These are phyloP conservation scores for Yponomeuta plumbellus DNA, from an alignment of 2,888 invertebrate species.

Conservation along the genomic window DNA sequence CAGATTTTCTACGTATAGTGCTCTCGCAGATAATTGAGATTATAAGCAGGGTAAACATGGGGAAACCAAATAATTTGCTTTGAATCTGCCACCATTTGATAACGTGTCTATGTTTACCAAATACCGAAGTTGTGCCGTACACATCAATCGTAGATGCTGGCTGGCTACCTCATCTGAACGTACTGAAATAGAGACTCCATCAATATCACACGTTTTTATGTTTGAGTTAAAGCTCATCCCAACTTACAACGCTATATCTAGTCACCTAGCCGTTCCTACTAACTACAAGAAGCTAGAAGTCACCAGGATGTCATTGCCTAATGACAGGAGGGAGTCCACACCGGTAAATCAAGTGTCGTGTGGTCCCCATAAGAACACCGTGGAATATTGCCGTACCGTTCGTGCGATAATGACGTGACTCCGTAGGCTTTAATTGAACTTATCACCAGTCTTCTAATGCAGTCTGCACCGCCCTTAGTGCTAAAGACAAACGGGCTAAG, in stretches of 20 bases:
- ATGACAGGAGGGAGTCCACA: neutral
- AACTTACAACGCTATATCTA: neutral
- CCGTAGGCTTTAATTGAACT: constrained; percentile 72
- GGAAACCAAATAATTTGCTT: too few species aligned
- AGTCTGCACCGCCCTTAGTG: constrained; percentile 16
- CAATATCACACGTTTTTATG: neutral
- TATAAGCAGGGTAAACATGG: too few species aligned
- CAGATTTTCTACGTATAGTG: too few species aligned
- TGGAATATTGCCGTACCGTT: constrained; percentile 66
- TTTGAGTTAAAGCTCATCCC: neutral
- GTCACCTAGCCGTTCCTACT: neutral
- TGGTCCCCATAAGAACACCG: constrained; percentile 52
- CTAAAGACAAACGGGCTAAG: neutral
- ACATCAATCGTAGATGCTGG: too few species aligned
- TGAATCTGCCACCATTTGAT: too few species aligned
- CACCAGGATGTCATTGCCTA: neutral
- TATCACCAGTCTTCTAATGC: constrained; percentile 49
- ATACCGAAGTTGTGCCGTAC: too few species aligned
- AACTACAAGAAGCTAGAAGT: neutral
- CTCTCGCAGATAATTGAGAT: too few species aligned
- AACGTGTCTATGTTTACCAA: too few species aligned
- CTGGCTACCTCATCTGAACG: too few species aligned
- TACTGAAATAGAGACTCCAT: neutral
- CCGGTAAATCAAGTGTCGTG: neutral
- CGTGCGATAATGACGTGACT: constrained; percentile 67